Evolutionary conservation across 2,113 vertebrate species (phyloP).

Genomic region (Dicentrarchus labrax): DNA sequence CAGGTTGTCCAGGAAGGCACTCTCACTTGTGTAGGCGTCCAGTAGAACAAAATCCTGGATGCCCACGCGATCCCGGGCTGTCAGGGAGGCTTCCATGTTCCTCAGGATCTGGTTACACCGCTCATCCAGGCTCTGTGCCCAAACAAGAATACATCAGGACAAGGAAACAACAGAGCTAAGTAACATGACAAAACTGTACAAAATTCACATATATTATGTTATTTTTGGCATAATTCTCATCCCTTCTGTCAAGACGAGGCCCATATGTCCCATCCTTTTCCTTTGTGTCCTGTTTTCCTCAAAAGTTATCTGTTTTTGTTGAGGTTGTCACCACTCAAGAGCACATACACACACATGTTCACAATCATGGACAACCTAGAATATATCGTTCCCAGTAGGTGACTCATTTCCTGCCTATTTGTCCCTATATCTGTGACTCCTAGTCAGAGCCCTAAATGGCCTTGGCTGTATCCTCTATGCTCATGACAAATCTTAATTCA

Average conservation of each 20-base stretch:
- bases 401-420: conserved; percentile 54
- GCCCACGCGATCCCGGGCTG: conserved; percentile 93
- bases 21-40: conserved; percentile 93
- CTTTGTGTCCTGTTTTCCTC: conserved; percentile 55
- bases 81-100: conserved; percentile 93
- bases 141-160: conserved; percentile 19
- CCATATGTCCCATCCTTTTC: conserved; percentile 19
- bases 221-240: conserved; percentile 6
- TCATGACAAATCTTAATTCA: conserved; percentile 56
- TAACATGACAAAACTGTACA: conserved; percentile 4
- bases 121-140: conserved; percentile 86
- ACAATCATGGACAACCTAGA: not conserved
- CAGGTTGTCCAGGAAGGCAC: conserved; percentile 93
- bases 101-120: conserved; percentile 83
- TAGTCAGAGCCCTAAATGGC: conserved; percentile 46
- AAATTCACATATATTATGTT: not conserved
- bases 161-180: not conserved
- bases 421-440: conserved; percentile 52
- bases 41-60: conserved; percentile 97
- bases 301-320: conserved; percentile 43
- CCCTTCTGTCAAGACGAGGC: not conserved
- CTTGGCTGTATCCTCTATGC: conserved; percentile 71
- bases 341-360: conserved; percentile 28
- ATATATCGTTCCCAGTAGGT: conserved; percentile 30
- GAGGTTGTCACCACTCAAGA: conserved; percentile 8